phyloP scores from a whole-genome alignment of 1,140 invertebrate species.

The Drosophila miranda region DNA sequence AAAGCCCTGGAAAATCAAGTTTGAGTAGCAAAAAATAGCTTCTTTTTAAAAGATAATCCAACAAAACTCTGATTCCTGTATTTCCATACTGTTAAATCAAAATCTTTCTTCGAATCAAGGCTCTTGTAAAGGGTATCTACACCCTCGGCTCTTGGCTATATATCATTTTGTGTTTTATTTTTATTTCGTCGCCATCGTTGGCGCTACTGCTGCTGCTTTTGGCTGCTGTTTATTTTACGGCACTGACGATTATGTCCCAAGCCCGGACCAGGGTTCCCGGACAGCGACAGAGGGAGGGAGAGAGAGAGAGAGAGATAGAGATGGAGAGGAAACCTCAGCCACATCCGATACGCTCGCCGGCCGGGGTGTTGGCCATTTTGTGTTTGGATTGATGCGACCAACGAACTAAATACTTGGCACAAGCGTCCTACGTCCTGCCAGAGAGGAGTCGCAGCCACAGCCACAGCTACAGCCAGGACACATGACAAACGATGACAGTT shows the following conservation, averaged over 20 bases:
- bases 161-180: constrained; percentile 54
- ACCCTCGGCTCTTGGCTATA: too few relatives aligned
- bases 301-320: neutral
- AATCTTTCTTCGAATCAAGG: too few relatives aligned
- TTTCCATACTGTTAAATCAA: too few relatives aligned
- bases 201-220: constrained; percentile 29
- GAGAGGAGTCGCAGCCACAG: constrained; percentile 9
- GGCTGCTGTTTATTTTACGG: constrained; percentile 77
- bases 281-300: neutral
- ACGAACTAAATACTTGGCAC: constrained; percentile 77
- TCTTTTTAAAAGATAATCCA: too few relatives aligned
- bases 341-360: constrained; percentile 68
- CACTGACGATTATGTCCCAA: constrained; percentile 69
- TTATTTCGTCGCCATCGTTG: constrained; percentile 72
- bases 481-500: constrained; percentile 79
- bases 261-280: constrained; percentile 3
- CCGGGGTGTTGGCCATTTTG: constrained; percentile 71
- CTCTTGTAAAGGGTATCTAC: too few relatives aligned
- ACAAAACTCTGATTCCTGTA: too few relatives aligned
- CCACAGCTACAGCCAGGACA: constrained; percentile 47
- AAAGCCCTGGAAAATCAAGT: too few relatives aligned
- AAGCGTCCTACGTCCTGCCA: constrained; percentile 44
- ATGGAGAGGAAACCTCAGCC: constrained; percentile 72
- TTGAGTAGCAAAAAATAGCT: too few relatives aligned
- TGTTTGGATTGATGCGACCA: constrained; percentile 79